A percentile compares a stretch with the other conserved stretches of the same genome.
Evolutionary conservation across 2,113 vertebrate genomes (phyloP).

Genomic region (Cyanoramphus novaezelandiae): DNA sequence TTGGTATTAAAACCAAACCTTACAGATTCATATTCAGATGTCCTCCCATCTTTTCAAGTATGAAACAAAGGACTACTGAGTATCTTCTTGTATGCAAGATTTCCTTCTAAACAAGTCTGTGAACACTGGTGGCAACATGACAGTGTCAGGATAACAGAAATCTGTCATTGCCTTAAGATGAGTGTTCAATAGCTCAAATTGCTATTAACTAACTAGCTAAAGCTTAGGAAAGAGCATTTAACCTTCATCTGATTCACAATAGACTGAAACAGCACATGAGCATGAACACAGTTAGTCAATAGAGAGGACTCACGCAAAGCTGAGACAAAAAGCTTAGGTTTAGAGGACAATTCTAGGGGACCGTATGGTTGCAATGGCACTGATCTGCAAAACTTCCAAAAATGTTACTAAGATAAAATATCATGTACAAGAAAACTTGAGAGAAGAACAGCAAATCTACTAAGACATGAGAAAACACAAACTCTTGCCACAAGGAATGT

Average conservation of each 20-base stretch:
- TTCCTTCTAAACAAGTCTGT: not conserved
- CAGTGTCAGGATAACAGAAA: not conserved
- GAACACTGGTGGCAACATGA: not conserved
- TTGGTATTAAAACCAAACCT: not conserved
- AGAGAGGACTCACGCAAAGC: not conserved
- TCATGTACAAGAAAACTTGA: not conserved
- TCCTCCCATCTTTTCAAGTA: not conserved
- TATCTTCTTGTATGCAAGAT: not conserved
- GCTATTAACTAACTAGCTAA: not conserved
- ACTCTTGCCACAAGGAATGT: not conserved
- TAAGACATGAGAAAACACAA: not conserved
- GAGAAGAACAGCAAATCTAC: not conserved
- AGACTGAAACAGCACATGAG: not conserved
- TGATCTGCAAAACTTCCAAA: not conserved
- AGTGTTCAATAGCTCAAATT: not conserved
- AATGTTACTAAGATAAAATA: not conserved
- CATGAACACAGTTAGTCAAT: not conserved
- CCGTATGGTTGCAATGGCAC: not conserved
- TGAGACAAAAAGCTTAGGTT: not conserved
- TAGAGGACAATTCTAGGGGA: not conserved
- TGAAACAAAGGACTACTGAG: not conserved
- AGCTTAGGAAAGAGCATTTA: not conserved
- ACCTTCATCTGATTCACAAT: not conserved
- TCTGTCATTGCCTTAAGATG: not conserved
- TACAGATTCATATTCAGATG: not conserved